Evolutionary conservation across 2,888 invertebrate genomes (phyloP).

Genomic region (Cecidostiba fungosa): DNA sequence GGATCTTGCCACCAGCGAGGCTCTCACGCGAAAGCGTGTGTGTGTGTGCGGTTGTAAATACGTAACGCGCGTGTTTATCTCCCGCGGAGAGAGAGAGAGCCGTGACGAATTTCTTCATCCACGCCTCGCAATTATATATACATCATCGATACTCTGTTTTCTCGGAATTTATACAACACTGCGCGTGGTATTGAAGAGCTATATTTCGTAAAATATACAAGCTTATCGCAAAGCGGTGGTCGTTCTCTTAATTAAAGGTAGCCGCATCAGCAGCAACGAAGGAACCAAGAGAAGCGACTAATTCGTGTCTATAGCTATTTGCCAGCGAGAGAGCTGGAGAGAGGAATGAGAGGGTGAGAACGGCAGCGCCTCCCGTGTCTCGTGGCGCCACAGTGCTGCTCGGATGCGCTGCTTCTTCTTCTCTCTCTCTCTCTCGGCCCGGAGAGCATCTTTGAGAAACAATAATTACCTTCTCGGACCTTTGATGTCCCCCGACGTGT

Average conservation of each 20-base stretch:
- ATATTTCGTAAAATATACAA: conserved; percentile 16
- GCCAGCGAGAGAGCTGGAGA: conserved; percentile 23
- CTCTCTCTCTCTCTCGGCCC: not conserved
- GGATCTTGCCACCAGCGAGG: not conserved
- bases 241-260: conserved; percentile 76
- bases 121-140: conserved; percentile 30
- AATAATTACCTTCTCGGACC: conserved; percentile 77
- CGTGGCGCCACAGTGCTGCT: conserved; percentile 74
- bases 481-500: conserved; percentile 78
- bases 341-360: conserved; percentile 22
- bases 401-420: not conserved
- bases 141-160: conserved; percentile 36
- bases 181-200: conserved; percentile 36
- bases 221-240: conserved; percentile 63
- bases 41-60: not conserved
- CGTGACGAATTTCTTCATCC: conserved; percentile 53
- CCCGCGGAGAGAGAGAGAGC: conserved; percentile 24
- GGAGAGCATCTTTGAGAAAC: conserved; percentile 74
- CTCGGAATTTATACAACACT: conserved; percentile 30
- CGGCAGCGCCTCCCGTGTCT: conserved; percentile 16
- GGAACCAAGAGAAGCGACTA: conserved; percentile 57
- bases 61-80: not conserved
- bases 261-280: conserved; percentile 57
- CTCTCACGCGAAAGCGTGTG: conserved; percentile 30
- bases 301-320: conserved; percentile 44